phyloP scores from a whole-genome alignment of 2,113 vertebrate genomes.

The Hippocampus zosterae region DNA sequence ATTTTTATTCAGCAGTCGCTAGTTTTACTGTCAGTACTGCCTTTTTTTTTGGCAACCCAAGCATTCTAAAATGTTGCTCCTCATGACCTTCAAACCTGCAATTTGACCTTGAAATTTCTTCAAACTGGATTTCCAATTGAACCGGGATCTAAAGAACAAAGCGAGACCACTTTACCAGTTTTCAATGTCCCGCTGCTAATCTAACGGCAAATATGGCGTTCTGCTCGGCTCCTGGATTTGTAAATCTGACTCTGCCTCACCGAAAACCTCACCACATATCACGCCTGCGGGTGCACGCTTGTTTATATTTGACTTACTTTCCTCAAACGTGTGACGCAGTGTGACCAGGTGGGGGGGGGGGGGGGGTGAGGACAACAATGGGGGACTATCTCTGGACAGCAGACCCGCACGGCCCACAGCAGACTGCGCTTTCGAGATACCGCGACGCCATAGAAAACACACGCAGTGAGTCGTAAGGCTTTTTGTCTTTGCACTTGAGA shows the following conservation, averaged over 20 bases:
- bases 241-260: neutral
- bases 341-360: too few species aligned
- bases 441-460: neutral
- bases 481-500: neutral
- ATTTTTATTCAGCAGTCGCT: too few species aligned
- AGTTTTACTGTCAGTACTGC: too few species aligned
- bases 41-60: too few species aligned
- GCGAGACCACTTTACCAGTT: neutral
- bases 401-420: slow-evolving; percentile 36
- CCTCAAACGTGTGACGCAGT: slow-evolving; percentile 30
- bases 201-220: neutral
- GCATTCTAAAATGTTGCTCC: too few species aligned
- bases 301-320: slow-evolving; percentile 25
- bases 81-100: too few species aligned
- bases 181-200: neutral
- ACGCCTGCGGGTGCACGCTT: neutral
- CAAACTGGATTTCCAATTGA: too few species aligned
- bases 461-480: neutral
- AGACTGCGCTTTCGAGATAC: slow-evolving; percentile 25
- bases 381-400: slow-evolving; percentile 53
- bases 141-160: too few species aligned
- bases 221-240: neutral
- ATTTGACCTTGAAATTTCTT: too few species aligned
- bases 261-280: neutral
- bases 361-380: slow-evolving; percentile 47